These are phyloP conservation scores for Heliconius erato DNA, from an alignment of 2,888 invertebrate species.

Conservation along the genomic window DNA sequence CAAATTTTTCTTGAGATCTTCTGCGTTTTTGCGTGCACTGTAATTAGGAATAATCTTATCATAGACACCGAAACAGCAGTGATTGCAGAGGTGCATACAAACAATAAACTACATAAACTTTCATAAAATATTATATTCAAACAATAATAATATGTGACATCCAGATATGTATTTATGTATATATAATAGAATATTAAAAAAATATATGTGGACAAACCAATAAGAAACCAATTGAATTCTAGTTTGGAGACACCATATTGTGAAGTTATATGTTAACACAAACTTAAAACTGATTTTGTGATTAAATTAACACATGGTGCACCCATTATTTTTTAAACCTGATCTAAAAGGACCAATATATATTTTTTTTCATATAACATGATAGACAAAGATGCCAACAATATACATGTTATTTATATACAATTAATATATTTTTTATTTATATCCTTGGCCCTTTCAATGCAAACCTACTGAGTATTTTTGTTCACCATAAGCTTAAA, in stretches of 20 bases:
- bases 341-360: neutral
- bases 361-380: neutral
- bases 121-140: slow-evolving; percentile 12
- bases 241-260: slow-evolving; percentile 27
- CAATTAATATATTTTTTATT: neutral
- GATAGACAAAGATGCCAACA: neutral
- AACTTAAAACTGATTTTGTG: slow-evolving; percentile 9
- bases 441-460: slow-evolving; percentile 13
- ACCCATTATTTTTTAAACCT: neutral
- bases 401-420: neutral
- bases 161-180: neutral
- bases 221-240: slow-evolving; percentile 24
- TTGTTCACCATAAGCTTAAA: slow-evolving; percentile 43
- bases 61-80: slow-evolving; percentile 80
- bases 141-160: slow-evolving; percentile 10
- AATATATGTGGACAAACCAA: slow-evolving; percentile 36
- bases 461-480: neutral
- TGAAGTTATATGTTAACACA: slow-evolving; percentile 24
- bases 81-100: slow-evolving; percentile 61
- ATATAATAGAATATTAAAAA: slow-evolving; percentile 44
- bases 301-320: slow-evolving; percentile 26
- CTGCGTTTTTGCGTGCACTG: slow-evolving; percentile 98
- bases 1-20: slow-evolving; percentile 96
- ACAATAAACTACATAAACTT: slow-evolving; percentile 40
- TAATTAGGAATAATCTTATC: slow-evolving; percentile 86